These are phyloP conservation scores for Drosophila tropicalis DNA, from an alignment of 1,140 invertebrate species.

Conservation along the genomic window DNA sequence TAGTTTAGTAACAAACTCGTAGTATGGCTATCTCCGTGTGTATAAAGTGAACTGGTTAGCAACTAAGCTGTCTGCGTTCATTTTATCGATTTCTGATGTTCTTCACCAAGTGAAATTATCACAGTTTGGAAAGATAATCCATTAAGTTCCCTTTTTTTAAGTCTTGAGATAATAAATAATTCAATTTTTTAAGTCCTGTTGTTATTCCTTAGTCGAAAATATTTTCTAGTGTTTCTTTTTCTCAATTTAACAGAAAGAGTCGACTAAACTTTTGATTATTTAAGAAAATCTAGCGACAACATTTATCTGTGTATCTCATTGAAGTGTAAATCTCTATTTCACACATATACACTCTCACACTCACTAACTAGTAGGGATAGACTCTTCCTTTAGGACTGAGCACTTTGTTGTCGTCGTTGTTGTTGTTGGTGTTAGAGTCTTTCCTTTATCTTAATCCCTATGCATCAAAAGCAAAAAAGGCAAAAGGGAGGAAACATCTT, in stretches of 20 bases:
- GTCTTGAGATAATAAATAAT: no score
- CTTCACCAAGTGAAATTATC: no score
- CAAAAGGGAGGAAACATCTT: constrained; percentile 24
- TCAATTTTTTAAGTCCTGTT: no score
- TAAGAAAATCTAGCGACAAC: neutral
- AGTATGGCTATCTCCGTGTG: neutral
- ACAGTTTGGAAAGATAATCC: no score
- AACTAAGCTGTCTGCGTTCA: no score
- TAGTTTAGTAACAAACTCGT: neutral
- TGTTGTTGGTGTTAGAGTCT: neutral
- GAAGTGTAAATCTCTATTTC: constrained; percentile 19
- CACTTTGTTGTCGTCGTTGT: neutral
- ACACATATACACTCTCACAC: neutral
- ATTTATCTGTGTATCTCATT: constrained; percentile 7
- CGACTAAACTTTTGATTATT: neutral
- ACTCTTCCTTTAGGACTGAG: neutral
- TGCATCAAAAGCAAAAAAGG: neutral
- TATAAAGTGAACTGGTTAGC: no score
- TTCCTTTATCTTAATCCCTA: neutral
- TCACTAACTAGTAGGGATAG: neutral
- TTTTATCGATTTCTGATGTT: no score
- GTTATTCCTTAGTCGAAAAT: no score
- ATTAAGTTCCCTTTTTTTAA: no score
- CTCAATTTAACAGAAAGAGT: neutral
- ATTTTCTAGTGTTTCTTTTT: neutral